phyloP scores from a whole-genome alignment of 2,113 vertebrate genomes.

The Crotalus helleri region DNA sequence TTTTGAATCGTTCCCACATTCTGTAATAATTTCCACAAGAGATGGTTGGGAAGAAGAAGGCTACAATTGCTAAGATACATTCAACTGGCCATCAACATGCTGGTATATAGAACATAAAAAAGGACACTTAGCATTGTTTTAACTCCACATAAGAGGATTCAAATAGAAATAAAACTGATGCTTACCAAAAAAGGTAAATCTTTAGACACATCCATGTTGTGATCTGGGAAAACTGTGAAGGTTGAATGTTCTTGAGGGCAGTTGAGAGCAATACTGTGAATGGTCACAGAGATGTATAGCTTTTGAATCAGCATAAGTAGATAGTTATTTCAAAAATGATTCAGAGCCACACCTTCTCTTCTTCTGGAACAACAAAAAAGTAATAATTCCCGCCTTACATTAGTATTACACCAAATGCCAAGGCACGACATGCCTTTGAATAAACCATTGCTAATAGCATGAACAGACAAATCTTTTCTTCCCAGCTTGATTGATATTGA shows the following conservation, averaged over 20 bases:
- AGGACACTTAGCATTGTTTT: neutral
- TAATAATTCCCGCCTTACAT: constrained; percentile 14
- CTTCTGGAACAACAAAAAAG: constrained; percentile 38
- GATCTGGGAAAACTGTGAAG: accelerated
- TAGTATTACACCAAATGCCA: constrained; percentile 3
- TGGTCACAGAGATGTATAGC: neutral
- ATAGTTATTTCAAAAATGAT: constrained; percentile 57
- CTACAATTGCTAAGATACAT: neutral
- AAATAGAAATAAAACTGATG: neutral
- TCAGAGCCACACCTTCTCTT: constrained; percentile 62
- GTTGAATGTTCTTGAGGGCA: neutral
- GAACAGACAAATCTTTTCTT: constrained; percentile 13
- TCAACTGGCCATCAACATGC: neutral
- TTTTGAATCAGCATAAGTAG: constrained; percentile 33
- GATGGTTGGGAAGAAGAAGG: neutral
- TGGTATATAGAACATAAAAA: neutral
- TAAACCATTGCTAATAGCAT: neutral
- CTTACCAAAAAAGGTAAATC: constrained; percentile 55
- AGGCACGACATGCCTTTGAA: neutral
- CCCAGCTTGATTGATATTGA: neutral
- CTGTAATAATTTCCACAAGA: neutral
- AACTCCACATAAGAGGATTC: neutral
- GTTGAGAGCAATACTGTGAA: constrained; percentile 25
- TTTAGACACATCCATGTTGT: constrained; percentile 38
- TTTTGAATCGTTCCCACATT: neutral